A percentile compares a stretch with the other conserved stretches of the same genome.
Evolutionary conservation across 1,140 invertebrate genomes (phyloP).

Genomic region (Drosophila subpulchrella): DNA sequence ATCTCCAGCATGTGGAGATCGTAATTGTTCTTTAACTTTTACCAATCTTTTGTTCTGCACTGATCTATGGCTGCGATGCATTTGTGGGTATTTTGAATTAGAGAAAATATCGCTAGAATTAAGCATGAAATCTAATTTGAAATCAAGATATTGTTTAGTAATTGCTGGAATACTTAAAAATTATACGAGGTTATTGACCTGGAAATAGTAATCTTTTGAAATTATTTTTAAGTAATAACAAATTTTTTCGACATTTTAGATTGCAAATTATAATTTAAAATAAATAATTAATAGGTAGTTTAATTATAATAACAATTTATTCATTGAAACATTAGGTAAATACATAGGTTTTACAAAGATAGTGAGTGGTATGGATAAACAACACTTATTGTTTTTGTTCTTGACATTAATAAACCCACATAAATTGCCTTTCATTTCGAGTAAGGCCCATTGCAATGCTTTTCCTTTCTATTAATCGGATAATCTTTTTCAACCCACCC

Average conservation of each 20-base stretch:
- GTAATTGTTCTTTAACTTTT: conserved; percentile 40
- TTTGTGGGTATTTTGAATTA: conserved; percentile 11
- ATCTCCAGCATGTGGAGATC: conserved; percentile 26
- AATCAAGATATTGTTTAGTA: conserved; percentile 31
- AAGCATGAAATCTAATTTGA: conserved; percentile 40
- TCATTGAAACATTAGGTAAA: too few species aligned
- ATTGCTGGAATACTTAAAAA: conserved; percentile 9
- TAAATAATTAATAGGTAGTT: too few species aligned
- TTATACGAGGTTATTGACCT: not conserved
- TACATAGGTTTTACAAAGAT: too few species aligned
- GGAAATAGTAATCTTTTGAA: too few species aligned
- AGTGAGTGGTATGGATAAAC: too few species aligned
- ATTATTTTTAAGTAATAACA: too few species aligned
- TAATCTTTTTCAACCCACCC: conserved; percentile 1
- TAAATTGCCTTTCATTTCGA: not conserved
- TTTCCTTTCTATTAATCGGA: conserved; percentile 38
- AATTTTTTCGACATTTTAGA: too few species aligned
- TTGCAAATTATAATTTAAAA: too few species aligned
- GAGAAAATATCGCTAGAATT: conserved; percentile 10
- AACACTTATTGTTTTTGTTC: too few species aligned
- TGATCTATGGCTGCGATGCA: conserved; percentile 16
- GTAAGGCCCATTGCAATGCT: conserved; percentile 4
- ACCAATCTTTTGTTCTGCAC: conserved; percentile 28
- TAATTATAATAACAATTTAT: too few species aligned
- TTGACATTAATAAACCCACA: not conserved